Percentiles rank a stretch among this genome's conserved stretches.
Conservation (phyloP, 1,140 invertebrate species). For the Drosophila arizonae region DNA sequence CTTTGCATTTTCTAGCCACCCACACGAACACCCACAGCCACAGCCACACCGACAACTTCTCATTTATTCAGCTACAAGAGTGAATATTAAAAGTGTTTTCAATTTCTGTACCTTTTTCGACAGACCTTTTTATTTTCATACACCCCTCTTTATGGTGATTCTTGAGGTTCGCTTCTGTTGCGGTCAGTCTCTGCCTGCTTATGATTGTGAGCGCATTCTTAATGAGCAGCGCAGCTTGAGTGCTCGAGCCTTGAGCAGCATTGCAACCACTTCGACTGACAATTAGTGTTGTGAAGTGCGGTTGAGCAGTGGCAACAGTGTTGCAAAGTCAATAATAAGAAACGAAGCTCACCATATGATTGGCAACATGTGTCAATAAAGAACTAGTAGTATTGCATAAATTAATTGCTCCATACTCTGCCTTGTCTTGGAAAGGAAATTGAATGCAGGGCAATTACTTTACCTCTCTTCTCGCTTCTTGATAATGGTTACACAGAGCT, state of each 20-base stretch:
- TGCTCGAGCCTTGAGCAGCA: constrained; percentile 2
- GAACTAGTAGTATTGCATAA: not conserved
- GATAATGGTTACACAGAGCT: no score
- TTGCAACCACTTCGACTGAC: not conserved
- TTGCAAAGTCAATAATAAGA: not conserved
- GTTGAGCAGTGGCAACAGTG: constrained; percentile 1
- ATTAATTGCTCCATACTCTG: no score
- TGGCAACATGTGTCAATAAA: not conserved
- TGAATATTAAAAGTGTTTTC: constrained; percentile 78
- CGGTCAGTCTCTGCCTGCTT: constrained; percentile 39
- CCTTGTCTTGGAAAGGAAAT: no score
- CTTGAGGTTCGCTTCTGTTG: constrained; percentile 33
- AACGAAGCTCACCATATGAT: not conserved
- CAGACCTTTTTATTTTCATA: constrained; percentile 5
- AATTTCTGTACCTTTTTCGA: constrained; percentile 67
- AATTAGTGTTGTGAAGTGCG: not conserved
- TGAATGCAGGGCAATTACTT: no score
- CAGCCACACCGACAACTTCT: constrained; percentile 40
- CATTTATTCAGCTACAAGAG: constrained; percentile 76
- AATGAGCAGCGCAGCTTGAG: no score
- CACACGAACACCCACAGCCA: not conserved
- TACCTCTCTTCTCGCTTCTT: no score
- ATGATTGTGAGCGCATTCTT: constrained; percentile 47
- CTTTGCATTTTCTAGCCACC: constrained; percentile 49
- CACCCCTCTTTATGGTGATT: not conserved